Percentiles rank a stretch among this genome's conserved stretches.
Evolutionary conservation across 1,140 invertebrate species (phyloP).

Genomic region (Drosophila pallidifrons): DNA sequence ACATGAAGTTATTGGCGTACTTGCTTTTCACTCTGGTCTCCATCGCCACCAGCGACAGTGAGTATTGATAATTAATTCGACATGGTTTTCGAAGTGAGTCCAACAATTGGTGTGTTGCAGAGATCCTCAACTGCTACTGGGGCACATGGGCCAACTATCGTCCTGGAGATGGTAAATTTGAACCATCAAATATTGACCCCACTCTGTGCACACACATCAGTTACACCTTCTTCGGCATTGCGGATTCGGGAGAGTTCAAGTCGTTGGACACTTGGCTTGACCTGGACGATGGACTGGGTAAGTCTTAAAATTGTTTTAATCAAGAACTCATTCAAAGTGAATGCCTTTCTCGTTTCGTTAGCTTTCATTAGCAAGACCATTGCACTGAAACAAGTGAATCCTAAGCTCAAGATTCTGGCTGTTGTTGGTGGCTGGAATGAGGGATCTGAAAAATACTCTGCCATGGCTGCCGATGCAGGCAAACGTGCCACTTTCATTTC

Average conservation of each 20-base stretch:
- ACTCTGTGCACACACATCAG: constrained; percentile 89
- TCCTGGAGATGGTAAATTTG: constrained; percentile 86
- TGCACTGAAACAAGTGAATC: constrained; percentile 86
- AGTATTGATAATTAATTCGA: constrained; percentile 2
- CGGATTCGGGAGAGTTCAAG: constrained; percentile 78
- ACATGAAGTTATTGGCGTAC: constrained; percentile 51
- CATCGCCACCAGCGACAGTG: constrained; percentile 42
- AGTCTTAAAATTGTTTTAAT: neutral
- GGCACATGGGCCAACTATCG: constrained; percentile 89
- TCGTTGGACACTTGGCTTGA: constrained; percentile 89
- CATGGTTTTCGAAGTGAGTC: neutral
- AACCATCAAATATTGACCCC: constrained; percentile 87
- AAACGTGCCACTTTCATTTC: constrained; percentile 85
- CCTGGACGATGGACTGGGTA: constrained; percentile 84
- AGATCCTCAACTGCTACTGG: constrained; percentile 89
- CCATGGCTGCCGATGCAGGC: constrained; percentile 84
- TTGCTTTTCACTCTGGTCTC: constrained; percentile 42
- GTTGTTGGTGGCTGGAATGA: constrained; percentile 92
- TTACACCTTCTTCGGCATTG: constrained; percentile 89
- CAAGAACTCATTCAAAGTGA: neutral
- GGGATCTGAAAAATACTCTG: constrained; percentile 88
- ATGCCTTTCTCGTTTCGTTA: neutral
- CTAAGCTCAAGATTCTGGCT: constrained; percentile 88
- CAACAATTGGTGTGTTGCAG: constrained; percentile 61
- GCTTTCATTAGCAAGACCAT: constrained; percentile 69